A percentile compares a stretch with the other conserved stretches of the same genome.
Conservation (phyloP, 2,888 invertebrate species). For the Tenodera sinensis region DNA sequence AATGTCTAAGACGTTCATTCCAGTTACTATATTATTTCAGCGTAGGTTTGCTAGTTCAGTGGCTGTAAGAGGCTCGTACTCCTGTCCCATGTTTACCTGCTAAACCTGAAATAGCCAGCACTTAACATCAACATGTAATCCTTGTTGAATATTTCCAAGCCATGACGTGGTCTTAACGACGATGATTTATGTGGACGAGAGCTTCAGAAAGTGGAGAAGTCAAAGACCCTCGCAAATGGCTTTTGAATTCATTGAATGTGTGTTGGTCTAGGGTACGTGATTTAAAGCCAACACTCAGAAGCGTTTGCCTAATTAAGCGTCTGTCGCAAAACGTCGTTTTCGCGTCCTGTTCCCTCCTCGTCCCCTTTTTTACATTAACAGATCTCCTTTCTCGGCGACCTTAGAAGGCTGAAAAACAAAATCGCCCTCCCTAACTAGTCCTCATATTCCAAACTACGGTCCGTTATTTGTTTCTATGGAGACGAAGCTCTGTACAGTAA, state of each 20-base stretch:
- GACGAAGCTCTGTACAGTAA: constrained; percentile 32
- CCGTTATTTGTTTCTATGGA: constrained; percentile 27
- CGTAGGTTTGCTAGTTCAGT: no score
- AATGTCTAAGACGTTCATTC: no score
- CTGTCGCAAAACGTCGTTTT: constrained; percentile 49
- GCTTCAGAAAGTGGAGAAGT: background rate
- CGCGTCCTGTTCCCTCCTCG: constrained; percentile 27
- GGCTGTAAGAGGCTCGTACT: no score
- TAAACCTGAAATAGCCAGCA: background rate
- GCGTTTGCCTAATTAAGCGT: constrained; percentile 51
- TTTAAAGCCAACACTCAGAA: constrained; percentile 44
- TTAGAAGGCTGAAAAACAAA: constrained; percentile 22
- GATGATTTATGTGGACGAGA: background rate
- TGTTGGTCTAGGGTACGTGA: constrained; percentile 36
- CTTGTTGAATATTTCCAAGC: background rate
- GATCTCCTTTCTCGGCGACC: constrained; percentile 18
- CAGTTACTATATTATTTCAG: no score
- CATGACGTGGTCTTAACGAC: background rate
- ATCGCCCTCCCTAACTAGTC: constrained; percentile 10
- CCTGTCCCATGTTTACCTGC: background rate
- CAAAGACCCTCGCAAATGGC: constrained; percentile 18
- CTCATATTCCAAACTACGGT: background rate
- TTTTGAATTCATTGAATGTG: constrained; percentile 29
- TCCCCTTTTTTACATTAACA: constrained; percentile 15
- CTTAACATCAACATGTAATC: background rate